Conservation (phyloP, 2,888 invertebrate genomes). For the Brassicogethes aeneus region DNA sequence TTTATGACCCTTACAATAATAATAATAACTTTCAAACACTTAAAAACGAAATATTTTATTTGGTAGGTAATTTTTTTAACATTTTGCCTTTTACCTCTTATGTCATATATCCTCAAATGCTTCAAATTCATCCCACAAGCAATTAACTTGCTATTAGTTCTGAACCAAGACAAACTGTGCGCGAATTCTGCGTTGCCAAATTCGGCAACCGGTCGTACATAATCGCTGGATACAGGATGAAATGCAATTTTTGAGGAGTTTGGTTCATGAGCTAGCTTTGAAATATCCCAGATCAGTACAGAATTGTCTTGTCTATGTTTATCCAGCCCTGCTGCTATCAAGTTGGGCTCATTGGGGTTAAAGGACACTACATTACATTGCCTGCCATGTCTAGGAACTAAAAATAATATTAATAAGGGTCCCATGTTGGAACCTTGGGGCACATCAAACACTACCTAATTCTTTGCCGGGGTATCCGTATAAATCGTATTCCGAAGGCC, state of each 20-base stretch:
- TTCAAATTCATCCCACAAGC: conserved; percentile 88
- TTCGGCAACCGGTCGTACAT: conserved; percentile 57
- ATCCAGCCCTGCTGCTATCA: conserved; percentile 81
- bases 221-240: conserved; percentile 37
- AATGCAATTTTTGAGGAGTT: conserved; percentile 23
- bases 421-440: too few relatives aligned
- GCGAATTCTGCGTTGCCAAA: conserved; percentile 77
- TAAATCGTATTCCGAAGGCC: conserved; percentile 56
- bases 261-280: conserved; percentile 40
- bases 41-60: too few relatives aligned
- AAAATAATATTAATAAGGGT: too few relatives aligned
- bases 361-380: conserved; percentile 83
- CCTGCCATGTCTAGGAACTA: conserved; percentile 76
- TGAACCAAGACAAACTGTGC: conserved; percentile 79
- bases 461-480: conserved; percentile 65
- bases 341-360: conserved; percentile 74
- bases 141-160: conserved; percentile 62
- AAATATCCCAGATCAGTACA: conserved; percentile 82
- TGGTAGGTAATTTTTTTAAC: too few relatives aligned
- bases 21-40: too few relatives aligned
- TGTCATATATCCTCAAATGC: conserved; percentile 79
- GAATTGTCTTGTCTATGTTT: conserved; percentile 84
- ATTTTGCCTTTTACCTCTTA: conserved; percentile 79
- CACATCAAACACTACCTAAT: too few relatives aligned
- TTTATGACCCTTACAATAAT: too few relatives aligned